phyloP scores from a whole-genome alignment of 2,113 vertebrate species.

The Hystrix brachyura region DNA sequence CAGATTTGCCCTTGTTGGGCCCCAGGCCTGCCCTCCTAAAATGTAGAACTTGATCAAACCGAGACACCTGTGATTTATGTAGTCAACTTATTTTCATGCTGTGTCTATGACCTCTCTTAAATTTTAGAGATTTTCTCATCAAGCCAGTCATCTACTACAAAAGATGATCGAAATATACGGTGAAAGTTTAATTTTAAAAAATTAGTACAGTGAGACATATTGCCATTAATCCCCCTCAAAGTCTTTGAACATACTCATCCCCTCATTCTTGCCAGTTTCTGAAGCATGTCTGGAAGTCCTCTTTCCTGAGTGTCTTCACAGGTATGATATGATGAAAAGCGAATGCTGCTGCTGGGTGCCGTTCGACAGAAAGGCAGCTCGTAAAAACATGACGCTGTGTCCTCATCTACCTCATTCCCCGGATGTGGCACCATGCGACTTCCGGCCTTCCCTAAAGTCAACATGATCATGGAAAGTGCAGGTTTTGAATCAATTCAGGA shows the following conservation, averaged over 20 bases:
- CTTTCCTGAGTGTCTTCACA: background rate
- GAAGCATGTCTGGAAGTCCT: background rate
- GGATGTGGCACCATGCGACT: background rate
- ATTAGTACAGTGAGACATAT: background rate
- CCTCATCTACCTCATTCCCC: background rate
- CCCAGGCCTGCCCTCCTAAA: background rate
- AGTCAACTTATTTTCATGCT: background rate
- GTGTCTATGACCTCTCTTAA: background rate
- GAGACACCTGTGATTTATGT: background rate
- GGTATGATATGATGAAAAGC: background rate
- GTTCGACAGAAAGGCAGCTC: background rate
- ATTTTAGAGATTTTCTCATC: conserved; percentile 9
- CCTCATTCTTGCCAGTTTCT: background rate
- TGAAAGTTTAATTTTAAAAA: background rate
- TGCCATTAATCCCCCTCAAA: background rate
- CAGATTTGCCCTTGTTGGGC: no score
- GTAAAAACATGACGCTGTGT: background rate
- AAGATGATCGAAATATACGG: background rate
- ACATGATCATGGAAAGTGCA: background rate
- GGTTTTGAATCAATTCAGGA: background rate
- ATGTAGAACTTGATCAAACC: background rate
- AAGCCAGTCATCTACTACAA: background rate
- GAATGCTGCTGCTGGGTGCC: background rate
- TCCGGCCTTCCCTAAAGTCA: background rate
- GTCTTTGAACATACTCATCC: background rate